These are phyloP conservation scores for Hexactinellida sp. DNA, from an alignment of 37 sponge, comb jelly and placozoan species.

Conservation along the genomic window DNA sequence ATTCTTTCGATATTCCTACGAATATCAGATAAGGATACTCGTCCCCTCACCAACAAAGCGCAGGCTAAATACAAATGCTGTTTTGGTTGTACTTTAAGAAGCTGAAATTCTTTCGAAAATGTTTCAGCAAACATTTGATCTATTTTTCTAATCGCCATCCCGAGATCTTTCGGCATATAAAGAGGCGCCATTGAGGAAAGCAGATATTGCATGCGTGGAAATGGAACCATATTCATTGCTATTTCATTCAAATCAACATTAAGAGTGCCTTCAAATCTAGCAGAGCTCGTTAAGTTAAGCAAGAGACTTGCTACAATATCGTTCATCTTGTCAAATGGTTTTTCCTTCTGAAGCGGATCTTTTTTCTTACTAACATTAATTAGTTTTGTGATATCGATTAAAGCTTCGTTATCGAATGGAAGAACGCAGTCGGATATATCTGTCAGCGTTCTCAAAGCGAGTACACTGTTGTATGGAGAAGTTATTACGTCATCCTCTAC, in stretches of 20 bases:
- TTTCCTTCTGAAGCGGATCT: conserved; percentile 18
- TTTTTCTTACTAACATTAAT: not conserved
- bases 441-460: conserved; percentile 73
- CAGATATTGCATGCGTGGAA: conserved; percentile 86
- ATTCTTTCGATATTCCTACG: conserved; percentile 78
- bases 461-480: conserved; percentile 93
- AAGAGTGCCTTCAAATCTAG: conserved; percentile 91
- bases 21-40: conserved; percentile 81
- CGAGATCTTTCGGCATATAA: conserved; percentile 53
- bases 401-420: conserved; percentile 88
- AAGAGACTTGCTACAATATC: conserved; percentile 88
- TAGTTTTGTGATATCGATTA: conserved; percentile 10
- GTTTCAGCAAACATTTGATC: conserved; percentile 91
- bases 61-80: conserved; percentile 77
- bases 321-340: conserved; percentile 94
- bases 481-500: conserved; percentile 97
- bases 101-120: conserved; percentile 75
- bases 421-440: conserved; percentile 90
- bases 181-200: conserved; percentile 83
- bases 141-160: conserved; percentile 31
- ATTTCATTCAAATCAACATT: conserved; percentile 99
- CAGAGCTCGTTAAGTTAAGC: conserved; percentile 80
- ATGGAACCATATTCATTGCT: conserved; percentile 97
- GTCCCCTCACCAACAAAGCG: conserved; percentile 94
- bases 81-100: conserved; percentile 75